Evolutionary conservation across 2,888 invertebrate genomes (phyloP), one percentile per base, ranked within the genome.

Genomic region (Pecten maximus): DNA sequence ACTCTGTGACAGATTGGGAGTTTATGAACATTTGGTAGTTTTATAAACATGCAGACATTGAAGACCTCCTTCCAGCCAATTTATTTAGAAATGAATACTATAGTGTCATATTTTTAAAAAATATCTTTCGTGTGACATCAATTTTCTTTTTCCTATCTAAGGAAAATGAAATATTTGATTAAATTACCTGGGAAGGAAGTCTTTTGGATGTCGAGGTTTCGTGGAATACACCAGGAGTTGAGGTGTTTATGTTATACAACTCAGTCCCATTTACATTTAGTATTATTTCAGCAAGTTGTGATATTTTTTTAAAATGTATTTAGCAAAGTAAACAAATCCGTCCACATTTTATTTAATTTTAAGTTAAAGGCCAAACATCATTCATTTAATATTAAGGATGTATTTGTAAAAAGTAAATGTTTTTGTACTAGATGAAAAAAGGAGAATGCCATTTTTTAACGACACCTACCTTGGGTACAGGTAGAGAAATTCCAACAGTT

Each of bases 231-330:
- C 23, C 60, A 16, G 23, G 2, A 6, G 19, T 60, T 60, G 23
- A 60, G 19, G 60, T 60, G 19, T 16, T 60, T 60, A 8, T 23
- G 6, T 74, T 74, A 74, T 28, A 35, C 35, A 35, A 74, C 74
- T 1, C 74, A 35, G 74, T 74, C 74, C 74, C 35, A 74, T 74
- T 0, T 74, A 74, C 35, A 19, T 35, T 19, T 74, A 74, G 74
- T 74, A 74, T 28, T 74, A 74, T 28, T 74, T 74, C 74, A 74
- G 74, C 74, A 74, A 74, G 74, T 23, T 74, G 74, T 74, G 74
- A 74, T 74, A 74, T 74, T 74, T 74, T 74, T 74, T 28, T 35
- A 28, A 74, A 2, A 74, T 74, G 74, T 74, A 35, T 74, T 74
- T 74, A 74, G 74, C 74, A 74, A 74, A 74, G 74, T 74, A 28